Percentiles rank a stretch among this genome's conserved stretches.
Evolutionary conservation across 2,113 vertebrate species (phyloP).

Genomic region (Hypomesus transpacificus): DNA sequence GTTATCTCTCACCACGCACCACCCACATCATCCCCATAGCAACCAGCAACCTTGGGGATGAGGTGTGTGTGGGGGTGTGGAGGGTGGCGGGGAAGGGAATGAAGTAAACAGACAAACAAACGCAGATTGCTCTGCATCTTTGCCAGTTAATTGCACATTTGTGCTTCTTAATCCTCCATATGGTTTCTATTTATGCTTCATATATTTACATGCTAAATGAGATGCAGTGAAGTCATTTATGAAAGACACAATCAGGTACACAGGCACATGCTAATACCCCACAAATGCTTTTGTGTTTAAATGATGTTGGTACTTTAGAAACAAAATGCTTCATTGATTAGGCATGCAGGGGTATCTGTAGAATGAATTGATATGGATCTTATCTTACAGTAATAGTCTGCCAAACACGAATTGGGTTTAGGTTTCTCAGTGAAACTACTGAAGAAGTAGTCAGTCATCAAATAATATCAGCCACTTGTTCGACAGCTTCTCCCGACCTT

Average conservation of each 20-base stretch:
- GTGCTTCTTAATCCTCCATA: constrained; percentile 13
- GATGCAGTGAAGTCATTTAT: neutral
- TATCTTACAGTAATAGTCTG: neutral
- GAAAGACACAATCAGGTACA: neutral
- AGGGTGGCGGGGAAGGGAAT: constrained; percentile 4
- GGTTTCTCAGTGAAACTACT: neutral
- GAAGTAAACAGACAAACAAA: constrained; percentile 47
- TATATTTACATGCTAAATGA: constrained; percentile 12
- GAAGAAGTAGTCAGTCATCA: too few relatives aligned
- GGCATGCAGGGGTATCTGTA: constrained; percentile 8
- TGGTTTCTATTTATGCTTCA: constrained; percentile 21
- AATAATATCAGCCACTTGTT: too few relatives aligned
- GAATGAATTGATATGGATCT: constrained; percentile 29
- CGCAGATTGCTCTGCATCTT: constrained; percentile 43
- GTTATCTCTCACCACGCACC: constrained; percentile 26
- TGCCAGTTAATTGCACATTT: constrained; percentile 32
- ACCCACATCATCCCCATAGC: constrained; percentile 57
- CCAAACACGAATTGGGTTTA: neutral
- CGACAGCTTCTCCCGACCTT: too few relatives aligned
- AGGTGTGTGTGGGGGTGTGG: neutral
- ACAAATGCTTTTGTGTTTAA: constrained; percentile 1
- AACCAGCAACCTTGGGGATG: constrained; percentile 36
- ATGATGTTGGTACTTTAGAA: neutral
- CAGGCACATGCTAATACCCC: neutral
- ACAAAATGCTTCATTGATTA: constrained; percentile 5